Percentiles rank a stretch among this genome's conserved stretches.
These are phyloP conservation scores for Andrena bicolor DNA, from an alignment of 2,888 invertebrate genomes.

Conservation along the genomic window DNA sequence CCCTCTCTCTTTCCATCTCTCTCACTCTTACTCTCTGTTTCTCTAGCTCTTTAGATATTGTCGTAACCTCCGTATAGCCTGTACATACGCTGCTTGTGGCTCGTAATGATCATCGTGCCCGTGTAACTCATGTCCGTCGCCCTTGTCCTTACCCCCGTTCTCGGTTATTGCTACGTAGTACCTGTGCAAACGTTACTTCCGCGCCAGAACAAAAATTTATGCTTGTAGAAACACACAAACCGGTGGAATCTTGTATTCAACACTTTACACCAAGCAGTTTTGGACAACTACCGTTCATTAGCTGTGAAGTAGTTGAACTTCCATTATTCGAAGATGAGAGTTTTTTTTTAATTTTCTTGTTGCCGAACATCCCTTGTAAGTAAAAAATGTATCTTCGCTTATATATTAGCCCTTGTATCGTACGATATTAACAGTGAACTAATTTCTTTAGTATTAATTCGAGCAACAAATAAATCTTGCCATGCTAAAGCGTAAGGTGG, in stretches of 20 bases:
- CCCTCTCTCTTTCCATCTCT: too few relatives aligned
- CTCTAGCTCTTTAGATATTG: conserved; percentile 30
- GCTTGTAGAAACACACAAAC: neutral
- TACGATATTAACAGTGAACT: too few relatives aligned
- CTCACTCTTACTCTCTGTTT: neutral
- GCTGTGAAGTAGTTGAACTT: neutral
- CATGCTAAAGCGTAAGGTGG: too few relatives aligned
- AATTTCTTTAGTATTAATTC: too few relatives aligned
- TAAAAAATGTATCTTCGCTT: too few relatives aligned
- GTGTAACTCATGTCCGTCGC: conserved; percentile 69
- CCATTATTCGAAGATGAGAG: too few relatives aligned
- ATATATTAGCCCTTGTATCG: too few relatives aligned
- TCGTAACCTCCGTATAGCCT: conserved; percentile 63
- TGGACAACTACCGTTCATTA: neutral
- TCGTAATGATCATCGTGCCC: conserved; percentile 74
- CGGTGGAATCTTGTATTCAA: neutral
- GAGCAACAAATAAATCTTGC: too few relatives aligned
- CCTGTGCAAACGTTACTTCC: conserved; percentile 56
- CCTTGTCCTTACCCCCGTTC: conserved; percentile 66
- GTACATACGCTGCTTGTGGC: conserved; percentile 66
- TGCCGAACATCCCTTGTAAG: too few relatives aligned
- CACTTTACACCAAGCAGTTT: conserved; percentile 3
- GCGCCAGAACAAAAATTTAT: conserved; percentile 23
- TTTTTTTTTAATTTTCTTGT: too few relatives aligned
- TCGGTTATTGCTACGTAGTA: conserved; percentile 56